A percentile compares a stretch with the other conserved stretches of the same genome.
Conservation (phyloP, 2,113 vertebrate species). For the Genyomyrus donnyi region DNA sequence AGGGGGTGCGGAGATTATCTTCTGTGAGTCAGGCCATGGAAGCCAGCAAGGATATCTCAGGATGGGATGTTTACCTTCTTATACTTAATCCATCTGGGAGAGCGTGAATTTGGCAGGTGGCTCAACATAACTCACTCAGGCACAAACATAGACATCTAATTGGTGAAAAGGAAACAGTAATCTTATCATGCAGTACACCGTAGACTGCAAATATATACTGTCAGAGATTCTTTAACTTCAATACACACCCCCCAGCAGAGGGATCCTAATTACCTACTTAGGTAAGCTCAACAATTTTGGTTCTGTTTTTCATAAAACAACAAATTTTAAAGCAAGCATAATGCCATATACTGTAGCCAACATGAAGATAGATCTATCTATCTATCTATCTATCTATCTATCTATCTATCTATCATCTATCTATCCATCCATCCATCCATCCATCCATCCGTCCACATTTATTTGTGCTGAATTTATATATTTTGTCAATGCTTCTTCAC, state of each 20-base stretch:
- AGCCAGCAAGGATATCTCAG: background rate
- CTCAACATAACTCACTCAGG: background rate
- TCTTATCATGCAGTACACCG: background rate
- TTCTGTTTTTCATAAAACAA: background rate
- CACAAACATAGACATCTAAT: background rate
- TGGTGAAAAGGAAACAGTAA: background rate
- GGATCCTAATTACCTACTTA: background rate
- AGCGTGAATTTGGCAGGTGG: background rate
- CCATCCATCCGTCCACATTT: background rate
- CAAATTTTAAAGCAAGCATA: background rate
- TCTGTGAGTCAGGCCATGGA: background rate
- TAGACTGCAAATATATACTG: background rate
- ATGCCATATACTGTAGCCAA: background rate
- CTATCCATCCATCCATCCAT: background rate
- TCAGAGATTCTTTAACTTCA: background rate
- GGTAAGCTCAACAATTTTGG: background rate
- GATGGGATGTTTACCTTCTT: background rate
- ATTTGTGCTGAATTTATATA: background rate
- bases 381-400: background rate
- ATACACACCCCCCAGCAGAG: background rate
- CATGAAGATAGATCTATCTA: background rate
- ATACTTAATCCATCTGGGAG: background rate
- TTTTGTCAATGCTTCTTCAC: background rate
- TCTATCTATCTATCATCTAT: background rate
- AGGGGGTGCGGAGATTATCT: background rate